phyloP scores from a whole-genome alignment of 2,113 vertebrate genomes.

The Sebastes schlegelii region DNA sequence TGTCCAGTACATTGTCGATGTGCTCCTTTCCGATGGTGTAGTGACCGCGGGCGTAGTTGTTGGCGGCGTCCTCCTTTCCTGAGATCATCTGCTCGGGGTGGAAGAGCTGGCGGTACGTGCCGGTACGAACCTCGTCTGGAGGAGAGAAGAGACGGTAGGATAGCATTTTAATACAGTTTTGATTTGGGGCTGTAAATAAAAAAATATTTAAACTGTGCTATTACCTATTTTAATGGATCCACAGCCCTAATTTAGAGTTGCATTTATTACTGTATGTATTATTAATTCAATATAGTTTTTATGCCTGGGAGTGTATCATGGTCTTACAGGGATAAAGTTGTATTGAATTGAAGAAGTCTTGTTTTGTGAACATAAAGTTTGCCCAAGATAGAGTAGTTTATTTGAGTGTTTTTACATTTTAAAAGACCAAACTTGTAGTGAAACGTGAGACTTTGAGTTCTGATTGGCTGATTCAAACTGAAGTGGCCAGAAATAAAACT shows the following conservation, averaged over 20 bases:
- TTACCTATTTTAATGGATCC: background rate
- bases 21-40: conserved; percentile 80
- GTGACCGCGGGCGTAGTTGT: conserved; percentile 80
- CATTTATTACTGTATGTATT: too few species aligned
- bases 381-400: too few species aligned
- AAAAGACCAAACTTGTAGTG: background rate
- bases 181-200: background rate
- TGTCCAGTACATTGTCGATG: conserved; percentile 74
- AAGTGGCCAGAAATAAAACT: background rate
- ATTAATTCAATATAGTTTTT: too few species aligned
- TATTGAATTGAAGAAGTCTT: too few species aligned
- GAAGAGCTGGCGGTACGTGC: conserved; percentile 75
- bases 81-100: conserved; percentile 81
- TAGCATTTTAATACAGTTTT: too few species aligned
- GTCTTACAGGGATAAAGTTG: too few species aligned
- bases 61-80: conserved; percentile 79
- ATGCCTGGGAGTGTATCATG: too few species aligned
- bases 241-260: too few species aligned
- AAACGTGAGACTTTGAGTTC: background rate
- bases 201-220: background rate
- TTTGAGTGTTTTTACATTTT: background rate
- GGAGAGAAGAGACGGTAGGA: background rate
- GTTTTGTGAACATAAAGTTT: too few species aligned
- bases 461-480: conserved; percentile 17
- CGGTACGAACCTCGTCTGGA: conserved; percentile 77